A percentile compares a stretch with the other conserved stretches of the same genome.
Conservation (phyloP, 2,888 invertebrate species). For the Trachelus troglodyta region DNA sequence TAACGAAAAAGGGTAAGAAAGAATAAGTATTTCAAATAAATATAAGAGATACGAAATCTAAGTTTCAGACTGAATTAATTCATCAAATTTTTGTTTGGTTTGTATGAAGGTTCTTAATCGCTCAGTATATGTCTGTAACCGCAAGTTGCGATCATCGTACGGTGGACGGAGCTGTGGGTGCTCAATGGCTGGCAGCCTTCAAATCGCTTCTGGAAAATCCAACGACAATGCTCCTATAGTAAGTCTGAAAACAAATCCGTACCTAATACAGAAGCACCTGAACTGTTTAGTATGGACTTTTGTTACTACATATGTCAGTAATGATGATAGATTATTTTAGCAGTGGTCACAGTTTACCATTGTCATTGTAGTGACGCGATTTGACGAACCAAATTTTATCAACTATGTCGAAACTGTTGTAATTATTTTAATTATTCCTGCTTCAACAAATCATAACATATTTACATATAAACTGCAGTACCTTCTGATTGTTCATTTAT, state of each 20-base stretch:
- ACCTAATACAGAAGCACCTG: not conserved
- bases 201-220: conserved; percentile 92
- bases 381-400: not conserved
- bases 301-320: not conserved
- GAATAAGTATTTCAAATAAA: not conserved
- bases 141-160: conserved; percentile 97
- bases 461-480: not conserved
- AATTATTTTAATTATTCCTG: not conserved
- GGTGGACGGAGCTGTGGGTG: conserved; percentile 98
- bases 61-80: not conserved
- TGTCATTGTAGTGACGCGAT: not conserved
- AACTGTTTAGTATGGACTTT: not conserved
- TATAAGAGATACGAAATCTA: not conserved
- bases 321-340: not conserved
- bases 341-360: not conserved
- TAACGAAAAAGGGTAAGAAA: conserved; percentile 79
- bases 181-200: conserved; percentile 93
- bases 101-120: conserved; percentile 74
- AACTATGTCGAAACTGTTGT: not conserved
- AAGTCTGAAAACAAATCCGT: not conserved
- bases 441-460: not conserved
- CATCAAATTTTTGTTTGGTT: conserved; percentile 1
- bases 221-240: conserved; percentile 89
- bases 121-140: conserved; percentile 88
- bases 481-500: not conserved